Base-by-base conservation (phyloP, 2,797 vertebrate species). In the Anolis apletophallus region DNA sequence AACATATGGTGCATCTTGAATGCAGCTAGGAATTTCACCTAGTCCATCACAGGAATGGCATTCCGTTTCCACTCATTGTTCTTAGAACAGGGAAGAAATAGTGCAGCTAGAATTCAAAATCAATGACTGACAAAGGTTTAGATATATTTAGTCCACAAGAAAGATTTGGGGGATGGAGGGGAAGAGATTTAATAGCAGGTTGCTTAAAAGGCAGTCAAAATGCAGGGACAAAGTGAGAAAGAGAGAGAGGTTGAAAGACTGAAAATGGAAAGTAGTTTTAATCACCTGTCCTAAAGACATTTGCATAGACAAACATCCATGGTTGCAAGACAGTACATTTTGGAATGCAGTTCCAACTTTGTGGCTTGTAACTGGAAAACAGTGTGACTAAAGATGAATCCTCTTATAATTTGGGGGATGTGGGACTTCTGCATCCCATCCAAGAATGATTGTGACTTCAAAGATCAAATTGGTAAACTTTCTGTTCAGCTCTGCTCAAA, bases 131-230 rank as follows among this genome's bases (percentile, higher is more conserved):
- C 32, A 86, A 67, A 59, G 21, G 12, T 75, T 67, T 81, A n/a
- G 46, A 67, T 81, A 86, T 74, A 86, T 86, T 74, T 86, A 74
- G 57, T 80, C 69, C 67, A 54, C n/a, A 54, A 32, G 57, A 75
- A 81, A 81, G 46, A 40, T 52, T 11, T 64, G 17, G 29, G 85
- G 77, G 21, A 17, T 12, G 55, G 13, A 14, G 13, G 16, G 77
- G 57, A 13, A 40, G 46, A 68, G 79, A 86, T 81, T 75, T 74
- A 75, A 86, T 67, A 75, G 64, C 50, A 86, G 29, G n/a, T 29
- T 81, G 79, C 23, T 86, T 68, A 75, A 86, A 75, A 81, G 32
- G 2, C 40, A 75, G 50, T 78, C 10, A 54, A 52, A 21, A 23
- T 9, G 55, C 5, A 26, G 9, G 61, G 61, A 11, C 61, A 64